Conservation (phyloP, 1,140 invertebrate genomes). For the Apocrypta bakeri region DNA sequence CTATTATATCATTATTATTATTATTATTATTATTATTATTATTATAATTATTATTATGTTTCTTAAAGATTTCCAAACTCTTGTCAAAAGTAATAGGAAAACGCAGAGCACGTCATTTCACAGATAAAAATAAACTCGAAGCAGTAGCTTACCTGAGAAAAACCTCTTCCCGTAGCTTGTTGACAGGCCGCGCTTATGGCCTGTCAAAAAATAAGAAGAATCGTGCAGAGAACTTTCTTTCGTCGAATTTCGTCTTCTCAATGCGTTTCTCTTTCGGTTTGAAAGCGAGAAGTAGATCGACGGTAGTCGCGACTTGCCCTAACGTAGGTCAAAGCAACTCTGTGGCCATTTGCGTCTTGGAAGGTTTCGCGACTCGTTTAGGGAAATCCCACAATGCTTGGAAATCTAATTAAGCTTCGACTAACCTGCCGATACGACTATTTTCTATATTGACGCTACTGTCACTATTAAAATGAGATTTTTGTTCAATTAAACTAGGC, state of each 20-base stretch:
- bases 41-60: too few species aligned
- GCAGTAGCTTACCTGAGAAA: neutral
- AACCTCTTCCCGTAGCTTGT: neutral
- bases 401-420: conserved; percentile 68
- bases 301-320: conserved; percentile 56
- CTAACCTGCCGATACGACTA: conserved; percentile 55
- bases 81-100: too few species aligned
- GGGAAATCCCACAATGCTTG: conserved; percentile 66
- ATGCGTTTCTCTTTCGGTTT: neutral
- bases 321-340: conserved; percentile 58
- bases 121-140: too few species aligned
- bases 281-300: neutral
- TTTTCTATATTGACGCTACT: conserved; percentile 14
- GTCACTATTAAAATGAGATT: neutral
- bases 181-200: neutral
- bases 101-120: too few species aligned
- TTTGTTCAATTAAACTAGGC: neutral
- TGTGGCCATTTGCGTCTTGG: conserved; percentile 61
- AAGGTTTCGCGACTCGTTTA: conserved; percentile 71
- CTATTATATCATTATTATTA: too few species aligned
- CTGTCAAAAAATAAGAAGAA: neutral
- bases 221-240: neutral
- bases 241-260: neutral
- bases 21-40: too few species aligned
- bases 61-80: too few species aligned